A percentile compares a stretch with the other conserved stretches of the same genome.
Conservation (phyloP, 2,888 invertebrate genomes). For the Caenorhabditis wallacei region DNA sequence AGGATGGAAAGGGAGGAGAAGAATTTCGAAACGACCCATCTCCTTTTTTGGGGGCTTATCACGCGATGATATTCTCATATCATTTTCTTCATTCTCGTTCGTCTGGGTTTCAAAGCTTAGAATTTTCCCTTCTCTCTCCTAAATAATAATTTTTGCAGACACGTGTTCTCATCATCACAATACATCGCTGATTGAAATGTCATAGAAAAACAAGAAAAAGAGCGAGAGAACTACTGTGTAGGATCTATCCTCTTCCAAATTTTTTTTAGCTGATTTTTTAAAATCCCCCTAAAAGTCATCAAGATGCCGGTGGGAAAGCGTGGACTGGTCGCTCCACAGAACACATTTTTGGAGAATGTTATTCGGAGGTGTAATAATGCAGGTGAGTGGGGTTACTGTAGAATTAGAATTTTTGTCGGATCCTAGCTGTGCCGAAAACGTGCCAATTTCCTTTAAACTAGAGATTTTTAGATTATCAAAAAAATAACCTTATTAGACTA, state of each 20-base stretch:
- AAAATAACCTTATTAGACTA: too few relatives aligned
- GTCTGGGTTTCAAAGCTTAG: not conserved
- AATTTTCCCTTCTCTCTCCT: not conserved
- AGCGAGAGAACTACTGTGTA: constrained; percentile 48
- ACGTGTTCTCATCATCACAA: not conserved
- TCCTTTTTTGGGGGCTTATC: constrained; percentile 39
- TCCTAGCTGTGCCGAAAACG: too few relatives aligned
- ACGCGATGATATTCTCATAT: constrained; percentile 44
- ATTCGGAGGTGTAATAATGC: constrained; percentile 98
- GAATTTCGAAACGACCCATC: constrained; percentile 24
- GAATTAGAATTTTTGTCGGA: not conserved
- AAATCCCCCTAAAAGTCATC: not conserved
- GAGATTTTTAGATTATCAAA: too few relatives aligned
- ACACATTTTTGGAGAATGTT: constrained; percentile 99
- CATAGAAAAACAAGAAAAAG: constrained; percentile 34
- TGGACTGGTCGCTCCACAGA: constrained; percentile 99
- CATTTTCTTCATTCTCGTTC: too few relatives aligned
- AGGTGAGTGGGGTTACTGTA: constrained; percentile 89
- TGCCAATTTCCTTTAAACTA: too few relatives aligned
- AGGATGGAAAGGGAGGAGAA: not conserved
- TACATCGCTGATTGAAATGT: constrained; percentile 32
- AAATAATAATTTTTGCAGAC: not conserved
- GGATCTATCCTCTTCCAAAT: constrained; percentile 19
- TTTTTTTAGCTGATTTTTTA: not conserved
- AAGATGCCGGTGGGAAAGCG: constrained; percentile 81